Evolutionary conservation across 2,888 invertebrate species (phyloP).

Genomic region (Crematogaster levior): DNA sequence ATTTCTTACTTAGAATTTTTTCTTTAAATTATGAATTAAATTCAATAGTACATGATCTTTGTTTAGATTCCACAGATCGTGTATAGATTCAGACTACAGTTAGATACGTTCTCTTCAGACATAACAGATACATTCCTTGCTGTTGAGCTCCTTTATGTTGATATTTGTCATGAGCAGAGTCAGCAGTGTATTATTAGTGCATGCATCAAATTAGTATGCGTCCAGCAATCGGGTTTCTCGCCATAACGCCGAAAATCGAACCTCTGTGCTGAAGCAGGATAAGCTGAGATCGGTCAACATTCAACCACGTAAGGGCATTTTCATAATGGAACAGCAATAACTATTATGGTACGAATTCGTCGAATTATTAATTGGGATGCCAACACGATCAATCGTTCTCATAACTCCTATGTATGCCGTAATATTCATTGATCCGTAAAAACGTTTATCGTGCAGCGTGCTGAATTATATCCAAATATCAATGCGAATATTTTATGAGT

Average conservation of each 20-base stretch:
- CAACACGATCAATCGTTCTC: constrained; percentile 39
- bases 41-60: neutral
- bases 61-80: too few relatives aligned
- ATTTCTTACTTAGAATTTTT: neutral
- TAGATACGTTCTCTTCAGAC: neutral
- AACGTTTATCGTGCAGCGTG: constrained; percentile 31
- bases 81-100: too few relatives aligned
- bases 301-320: constrained; percentile 26
- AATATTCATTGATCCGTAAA: constrained; percentile 31
- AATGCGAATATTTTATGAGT: constrained; percentile 11
- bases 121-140: neutral
- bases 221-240: constrained; percentile 1
- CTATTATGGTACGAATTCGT: constrained; percentile 30
- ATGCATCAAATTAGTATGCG: constrained; percentile 32
- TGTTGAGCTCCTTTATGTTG: constrained; percentile 9
- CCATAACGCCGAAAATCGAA: constrained; percentile 39
- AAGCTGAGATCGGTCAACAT: neutral
- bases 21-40: neutral
- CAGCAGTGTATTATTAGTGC: constrained; percentile 22
- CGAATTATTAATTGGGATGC: constrained; percentile 46
- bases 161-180: constrained; percentile 17
- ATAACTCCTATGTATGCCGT: constrained; percentile 3
- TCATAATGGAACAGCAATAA: constrained; percentile 40
- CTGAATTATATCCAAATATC: constrained; percentile 15
- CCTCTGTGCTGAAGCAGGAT: constrained; percentile 30